phyloP scores from a whole-genome alignment of 2,888 invertebrate genomes.

The Pecten maximus region DNA sequence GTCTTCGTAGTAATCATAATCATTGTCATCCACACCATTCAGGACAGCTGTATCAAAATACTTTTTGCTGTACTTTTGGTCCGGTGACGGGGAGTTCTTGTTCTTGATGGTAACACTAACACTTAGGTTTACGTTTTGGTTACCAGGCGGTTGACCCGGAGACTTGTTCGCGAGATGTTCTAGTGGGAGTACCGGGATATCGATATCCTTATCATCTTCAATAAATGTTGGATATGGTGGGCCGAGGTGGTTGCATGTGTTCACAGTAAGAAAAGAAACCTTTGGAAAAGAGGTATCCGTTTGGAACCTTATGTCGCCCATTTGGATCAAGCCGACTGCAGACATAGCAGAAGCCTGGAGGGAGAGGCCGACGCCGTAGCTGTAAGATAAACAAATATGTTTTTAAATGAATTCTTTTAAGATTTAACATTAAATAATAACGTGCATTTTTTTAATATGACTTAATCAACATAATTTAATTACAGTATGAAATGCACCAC shows the following conservation, averaged over 20 bases:
- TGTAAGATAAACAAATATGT: constrained; percentile 53
- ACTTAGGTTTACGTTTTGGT: background rate
- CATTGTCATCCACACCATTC: constrained; percentile 36
- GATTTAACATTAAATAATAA: too few species aligned
- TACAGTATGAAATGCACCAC: too few species aligned
- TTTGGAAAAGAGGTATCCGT: constrained; percentile 64
- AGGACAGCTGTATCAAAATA: constrained; percentile 47
- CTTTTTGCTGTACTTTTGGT: constrained; percentile 35
- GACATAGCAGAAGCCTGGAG: constrained; percentile 65
- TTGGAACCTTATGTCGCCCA: constrained; percentile 60
- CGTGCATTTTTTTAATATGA: too few species aligned
- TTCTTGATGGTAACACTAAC: background rate
- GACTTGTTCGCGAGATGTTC: background rate
- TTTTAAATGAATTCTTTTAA: too few species aligned
- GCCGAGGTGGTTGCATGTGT: constrained; percentile 58
- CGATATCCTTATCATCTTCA: constrained; percentile 47
- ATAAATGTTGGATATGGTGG: constrained; percentile 67
- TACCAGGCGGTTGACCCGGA: background rate
- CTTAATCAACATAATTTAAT: too few species aligned
- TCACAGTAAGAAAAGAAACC: constrained; percentile 65
- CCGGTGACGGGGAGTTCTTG: constrained; percentile 31
- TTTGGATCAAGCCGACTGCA: constrained; percentile 68
- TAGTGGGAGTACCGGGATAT: background rate
- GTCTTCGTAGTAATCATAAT: background rate
- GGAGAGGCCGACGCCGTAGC: constrained; percentile 61